Evolutionary conservation across 2,888 invertebrate genomes (phyloP).

Genomic region (Catocala sponsa): DNA sequence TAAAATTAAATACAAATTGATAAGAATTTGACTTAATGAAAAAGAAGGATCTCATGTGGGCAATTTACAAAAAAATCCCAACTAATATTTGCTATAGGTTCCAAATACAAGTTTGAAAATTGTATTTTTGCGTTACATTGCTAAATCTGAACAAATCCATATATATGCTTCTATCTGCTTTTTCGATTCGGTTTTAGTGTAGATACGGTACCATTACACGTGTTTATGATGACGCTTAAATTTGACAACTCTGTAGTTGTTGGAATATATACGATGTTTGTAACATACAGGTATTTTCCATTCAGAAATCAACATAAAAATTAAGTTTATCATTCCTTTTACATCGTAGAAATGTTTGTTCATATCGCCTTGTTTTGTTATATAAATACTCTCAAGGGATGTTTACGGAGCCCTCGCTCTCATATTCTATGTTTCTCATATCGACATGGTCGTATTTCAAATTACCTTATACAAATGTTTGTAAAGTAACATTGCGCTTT

Average conservation of each 20-base stretch:
- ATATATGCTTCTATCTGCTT: too few species aligned
- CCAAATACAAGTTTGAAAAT: too few species aligned
- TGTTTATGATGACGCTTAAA: too few species aligned
- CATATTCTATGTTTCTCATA: constrained; percentile 26
- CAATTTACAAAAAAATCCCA: not conserved
- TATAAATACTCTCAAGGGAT: constrained; percentile 35
- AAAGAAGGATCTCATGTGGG: not conserved
- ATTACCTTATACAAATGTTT: constrained; percentile 35
- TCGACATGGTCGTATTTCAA: constrained; percentile 29
- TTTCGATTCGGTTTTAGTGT: too few species aligned
- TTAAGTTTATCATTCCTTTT: constrained; percentile 10
- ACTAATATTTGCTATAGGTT: too few species aligned
- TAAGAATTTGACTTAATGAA: too few species aligned
- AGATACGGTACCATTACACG: too few species aligned
- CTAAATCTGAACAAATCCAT: too few species aligned
- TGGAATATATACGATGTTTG: too few species aligned
- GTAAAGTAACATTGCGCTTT: constrained; percentile 10
- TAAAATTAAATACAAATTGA: too few species aligned
- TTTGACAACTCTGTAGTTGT: too few species aligned
- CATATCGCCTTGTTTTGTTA: constrained; percentile 45
- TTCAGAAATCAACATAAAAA: constrained; percentile 7
- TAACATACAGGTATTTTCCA: not conserved
- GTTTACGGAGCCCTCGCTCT: constrained; percentile 28
- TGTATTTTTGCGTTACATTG: too few species aligned
- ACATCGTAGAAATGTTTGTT: constrained; percentile 39